Evolutionary conservation across 2,113 vertebrate species (phyloP).

Genomic region (Sialia sialis): DNA sequence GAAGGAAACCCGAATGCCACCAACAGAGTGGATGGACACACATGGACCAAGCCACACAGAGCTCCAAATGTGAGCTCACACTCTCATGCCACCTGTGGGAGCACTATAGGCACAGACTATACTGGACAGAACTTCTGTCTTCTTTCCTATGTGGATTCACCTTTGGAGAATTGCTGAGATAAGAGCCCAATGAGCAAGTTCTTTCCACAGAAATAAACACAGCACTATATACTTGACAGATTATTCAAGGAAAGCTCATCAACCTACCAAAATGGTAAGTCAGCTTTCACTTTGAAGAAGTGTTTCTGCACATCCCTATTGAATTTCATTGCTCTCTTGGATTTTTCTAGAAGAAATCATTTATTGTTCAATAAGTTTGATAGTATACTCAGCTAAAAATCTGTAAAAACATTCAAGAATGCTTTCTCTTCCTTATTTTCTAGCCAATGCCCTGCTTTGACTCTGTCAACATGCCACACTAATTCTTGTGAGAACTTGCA

Average conservation of each 20-base stretch:
- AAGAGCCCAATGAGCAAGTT: not conserved
- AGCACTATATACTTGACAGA: not conserved
- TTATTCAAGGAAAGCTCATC: not conserved
- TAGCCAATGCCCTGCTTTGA: not conserved
- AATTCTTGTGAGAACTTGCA: not conserved
- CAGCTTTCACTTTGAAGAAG: not conserved
- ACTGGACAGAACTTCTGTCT: not conserved
- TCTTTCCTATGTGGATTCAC: accelerated
- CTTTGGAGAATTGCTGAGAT: not conserved
- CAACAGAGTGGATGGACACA: not conserved
- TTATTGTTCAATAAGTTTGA: not conserved
- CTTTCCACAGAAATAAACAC: not conserved
- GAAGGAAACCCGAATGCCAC: not conserved
- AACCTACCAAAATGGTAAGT: not conserved
- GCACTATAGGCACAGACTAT: accelerated
- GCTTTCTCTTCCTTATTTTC: not conserved
- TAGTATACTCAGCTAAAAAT: not conserved
- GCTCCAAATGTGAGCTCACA: not conserved
- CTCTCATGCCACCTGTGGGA: not conserved
- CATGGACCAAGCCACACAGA: not conserved
- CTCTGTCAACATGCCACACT: not conserved
- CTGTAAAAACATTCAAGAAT: not conserved
- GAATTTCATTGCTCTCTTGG: not conserved
- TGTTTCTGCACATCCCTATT: not conserved
- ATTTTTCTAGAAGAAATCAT: not conserved